Percentiles rank a stretch among this genome's conserved stretches.
phyloP scores from a whole-genome alignment of 2,113 vertebrate species.

The Barnardius zonarius region DNA sequence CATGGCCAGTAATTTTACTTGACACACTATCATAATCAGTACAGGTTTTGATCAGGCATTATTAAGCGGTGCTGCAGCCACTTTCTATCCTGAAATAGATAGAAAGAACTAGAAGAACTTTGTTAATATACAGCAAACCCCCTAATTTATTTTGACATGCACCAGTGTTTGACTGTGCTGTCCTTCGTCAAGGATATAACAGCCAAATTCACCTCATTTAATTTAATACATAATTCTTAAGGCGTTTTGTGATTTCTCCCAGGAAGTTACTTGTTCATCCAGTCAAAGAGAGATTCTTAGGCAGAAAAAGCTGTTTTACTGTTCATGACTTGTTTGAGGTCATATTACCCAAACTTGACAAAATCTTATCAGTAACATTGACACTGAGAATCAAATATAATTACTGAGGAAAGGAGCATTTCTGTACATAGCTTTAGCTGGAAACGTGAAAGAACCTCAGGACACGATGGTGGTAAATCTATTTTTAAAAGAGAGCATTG shows the following conservation, averaged over 20 bases:
- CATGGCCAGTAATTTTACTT: background rate
- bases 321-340: background rate
- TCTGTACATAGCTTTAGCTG: background rate
- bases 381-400: background rate
- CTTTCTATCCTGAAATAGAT: background rate
- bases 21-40: background rate
- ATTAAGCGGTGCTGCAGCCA: background rate
- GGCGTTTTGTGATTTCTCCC: background rate
- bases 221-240: background rate
- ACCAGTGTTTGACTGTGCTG: background rate
- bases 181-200: background rate
- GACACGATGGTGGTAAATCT: background rate
- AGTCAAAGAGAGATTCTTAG: background rate
- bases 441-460: background rate
- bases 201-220: background rate
- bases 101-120: background rate
- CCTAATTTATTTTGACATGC: background rate
- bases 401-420: background rate
- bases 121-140: background rate
- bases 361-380: background rate
- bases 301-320: background rate
- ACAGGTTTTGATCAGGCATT: background rate
- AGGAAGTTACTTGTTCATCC: background rate
- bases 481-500: constrained; percentile 23
- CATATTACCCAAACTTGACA: background rate